phyloP scores from a whole-genome alignment of 2,888 invertebrate genomes.

The Heterodera filipjevi region DNA sequence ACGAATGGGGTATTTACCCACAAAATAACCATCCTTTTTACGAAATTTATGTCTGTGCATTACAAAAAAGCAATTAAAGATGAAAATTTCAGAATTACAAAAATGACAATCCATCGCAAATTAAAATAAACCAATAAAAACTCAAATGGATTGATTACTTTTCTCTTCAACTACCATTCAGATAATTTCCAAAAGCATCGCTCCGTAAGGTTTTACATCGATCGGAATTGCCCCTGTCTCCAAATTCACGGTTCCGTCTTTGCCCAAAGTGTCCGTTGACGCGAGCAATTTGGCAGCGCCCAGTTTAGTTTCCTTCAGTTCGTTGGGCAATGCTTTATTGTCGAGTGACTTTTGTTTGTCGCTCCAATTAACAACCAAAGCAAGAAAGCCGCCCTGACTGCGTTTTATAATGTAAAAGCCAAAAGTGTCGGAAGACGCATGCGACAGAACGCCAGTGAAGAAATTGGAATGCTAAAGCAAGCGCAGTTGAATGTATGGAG shows the following conservation, averaged over 20 bases:
- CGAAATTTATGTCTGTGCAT: not conserved
- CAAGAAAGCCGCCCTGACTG: not conserved
- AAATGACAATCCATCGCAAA: not conserved
- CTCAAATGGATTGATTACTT: not conserved
- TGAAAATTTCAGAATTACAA: not conserved
- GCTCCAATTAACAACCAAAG: constrained; percentile 17
- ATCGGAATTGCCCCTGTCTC: not conserved
- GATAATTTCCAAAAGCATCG: constrained; percentile 4
- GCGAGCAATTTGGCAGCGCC: not conserved
- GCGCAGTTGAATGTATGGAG: too few relatives aligned
- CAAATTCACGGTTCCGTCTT: constrained; percentile 15
- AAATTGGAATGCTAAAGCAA: constrained; percentile 21
- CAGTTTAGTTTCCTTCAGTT: constrained; percentile 12
- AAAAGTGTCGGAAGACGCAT: not conserved
- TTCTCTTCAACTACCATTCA: not conserved
- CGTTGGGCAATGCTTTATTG: constrained; percentile 1
- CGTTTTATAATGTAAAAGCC: constrained; percentile 14
- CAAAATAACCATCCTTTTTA: not conserved
- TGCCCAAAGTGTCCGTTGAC: constrained; percentile 8
- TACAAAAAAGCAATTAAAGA: not conserved
- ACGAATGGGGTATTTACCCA: not conserved
- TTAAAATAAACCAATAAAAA: constrained; percentile 1
- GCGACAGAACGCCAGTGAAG: constrained; percentile 1
- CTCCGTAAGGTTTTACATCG: constrained; percentile 8
- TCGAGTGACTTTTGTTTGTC: not conserved